Base-by-base conservation (phyloP, 2,797 vertebrate genomes). In the Falco naumanni region DNA sequence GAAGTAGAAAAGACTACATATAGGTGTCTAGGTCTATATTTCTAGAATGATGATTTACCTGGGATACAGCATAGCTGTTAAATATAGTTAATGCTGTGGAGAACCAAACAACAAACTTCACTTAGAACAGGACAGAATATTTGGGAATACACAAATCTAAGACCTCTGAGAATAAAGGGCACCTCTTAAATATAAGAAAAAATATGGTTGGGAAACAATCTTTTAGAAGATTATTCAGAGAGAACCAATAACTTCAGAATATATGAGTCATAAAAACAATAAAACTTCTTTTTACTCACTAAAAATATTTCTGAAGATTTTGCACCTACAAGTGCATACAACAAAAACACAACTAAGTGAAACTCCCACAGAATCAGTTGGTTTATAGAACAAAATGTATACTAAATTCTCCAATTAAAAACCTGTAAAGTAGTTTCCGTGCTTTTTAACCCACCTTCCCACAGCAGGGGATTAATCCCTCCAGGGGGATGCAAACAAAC, bases 381-480 rank as follows among this genome's bases (percentile, higher is more conserved):
- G 92, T 98, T 98, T 97, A 97, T 92, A 95, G 96, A 97, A 97
- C 93, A 98, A 97, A 97, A 97, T 96, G 84, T 96, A 97, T 94
- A 97, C 96, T 97, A 97, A 98, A 97, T 97, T 97, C 92, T 97
- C 97, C 97, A 98, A 98, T 98, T 98, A 98, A 98, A 97, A 97
- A 97, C 95, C 96, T 75, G 94, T 96, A 97, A 98, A 98, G 97
- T 95, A 96, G 94, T 98, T 97, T 97, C 97, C 89, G 19, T 96
- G 96, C 97, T 98, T 97, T 97, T 97, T 97, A 98, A 97, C 97
- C 97, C 96, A 98, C 97, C 97, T 98, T 98, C 95, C 94, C 98
- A 95, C 97, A 98, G 97, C 96, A 97, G 97, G 98, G 95, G 98
- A 97, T 97, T 98, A 98, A 98, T 97, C 97, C 98, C 97, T 97